Evolutionary conservation across 2,797 vertebrate species (phyloP).

Genomic region (Coracias cyanogaster): DNA sequence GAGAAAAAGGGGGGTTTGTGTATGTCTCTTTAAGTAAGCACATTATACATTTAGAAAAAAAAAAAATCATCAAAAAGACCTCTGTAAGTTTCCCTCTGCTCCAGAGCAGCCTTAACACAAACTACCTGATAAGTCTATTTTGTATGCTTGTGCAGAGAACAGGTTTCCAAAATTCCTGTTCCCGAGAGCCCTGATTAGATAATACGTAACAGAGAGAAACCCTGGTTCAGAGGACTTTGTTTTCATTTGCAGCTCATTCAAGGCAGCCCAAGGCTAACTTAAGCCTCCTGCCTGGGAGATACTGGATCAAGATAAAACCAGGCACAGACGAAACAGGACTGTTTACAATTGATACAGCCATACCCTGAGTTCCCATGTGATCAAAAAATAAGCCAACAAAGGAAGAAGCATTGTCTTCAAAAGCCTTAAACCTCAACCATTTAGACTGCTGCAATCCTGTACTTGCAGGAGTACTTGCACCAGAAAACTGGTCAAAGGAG

Average conservation of each 20-base stretch:
- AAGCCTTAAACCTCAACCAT: neutral
- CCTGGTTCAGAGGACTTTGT: slow-evolving; percentile 3
- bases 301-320: slow-evolving; percentile 34
- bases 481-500: neutral
- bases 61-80: neutral
- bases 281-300: slow-evolving; percentile 20
- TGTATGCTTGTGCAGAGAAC: neutral
- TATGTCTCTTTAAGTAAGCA: neutral
- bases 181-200: slow-evolving; percentile 19
- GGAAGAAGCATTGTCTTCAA: neutral
- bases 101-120: neutral
- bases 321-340: slow-evolving; percentile 21
- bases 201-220: neutral
- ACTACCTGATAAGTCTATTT: neutral
- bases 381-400: neutral
- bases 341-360: neutral
- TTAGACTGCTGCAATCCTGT: neutral
- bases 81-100: neutral
- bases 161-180: slow-evolving; percentile 30
- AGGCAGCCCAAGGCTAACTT: slow-evolving; percentile 34
- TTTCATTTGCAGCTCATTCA: slow-evolving; percentile 51
- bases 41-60: neutral
- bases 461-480: neutral
- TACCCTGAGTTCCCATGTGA: neutral
- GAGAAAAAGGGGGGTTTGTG: neutral